Conservation (phyloP, 2,797 vertebrate species). For the Myoxocephalus aenaeus region DNA sequence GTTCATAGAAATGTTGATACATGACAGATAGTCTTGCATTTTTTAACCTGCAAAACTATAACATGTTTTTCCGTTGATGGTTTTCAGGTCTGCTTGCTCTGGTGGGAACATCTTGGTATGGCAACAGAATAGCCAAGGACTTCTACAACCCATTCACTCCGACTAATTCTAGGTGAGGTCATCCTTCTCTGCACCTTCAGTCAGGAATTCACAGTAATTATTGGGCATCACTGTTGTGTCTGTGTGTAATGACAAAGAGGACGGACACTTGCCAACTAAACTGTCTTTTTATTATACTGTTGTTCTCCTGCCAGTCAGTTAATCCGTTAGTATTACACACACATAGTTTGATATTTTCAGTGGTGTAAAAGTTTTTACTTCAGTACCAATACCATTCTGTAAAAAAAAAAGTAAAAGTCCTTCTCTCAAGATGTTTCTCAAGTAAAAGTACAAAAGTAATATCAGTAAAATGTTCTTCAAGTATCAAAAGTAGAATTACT, state of each 20-base stretch:
- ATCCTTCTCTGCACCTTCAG: background rate
- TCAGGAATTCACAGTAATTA: background rate
- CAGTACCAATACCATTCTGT: background rate
- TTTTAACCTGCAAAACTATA: background rate
- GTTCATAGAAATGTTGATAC: background rate
- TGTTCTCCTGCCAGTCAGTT: background rate
- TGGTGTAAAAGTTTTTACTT: background rate
- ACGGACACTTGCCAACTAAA: background rate
- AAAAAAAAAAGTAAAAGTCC: background rate
- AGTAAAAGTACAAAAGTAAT: background rate
- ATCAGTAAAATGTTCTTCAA: background rate
- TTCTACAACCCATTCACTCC: slow-evolving; percentile 85
- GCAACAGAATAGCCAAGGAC: slow-evolving; percentile 75
- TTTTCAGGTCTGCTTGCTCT: slow-evolving; percentile 77
- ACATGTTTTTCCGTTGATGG: background rate
- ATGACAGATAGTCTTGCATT: background rate
- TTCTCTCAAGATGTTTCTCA: background rate
- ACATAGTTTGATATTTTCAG: background rate
- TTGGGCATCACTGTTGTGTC: background rate
- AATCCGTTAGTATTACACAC: background rate
- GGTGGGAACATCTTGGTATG: slow-evolving; percentile 83
- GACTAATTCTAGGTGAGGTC: slow-evolving; percentile 80
- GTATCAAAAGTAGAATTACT: background rate
- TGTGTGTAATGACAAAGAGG: background rate
- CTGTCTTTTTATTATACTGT: background rate